Percentiles rank a stretch among this genome's conserved stretches.
Conservation (phyloP, 2,113 vertebrate species). For the Leptobrachium leishanense region DNA sequence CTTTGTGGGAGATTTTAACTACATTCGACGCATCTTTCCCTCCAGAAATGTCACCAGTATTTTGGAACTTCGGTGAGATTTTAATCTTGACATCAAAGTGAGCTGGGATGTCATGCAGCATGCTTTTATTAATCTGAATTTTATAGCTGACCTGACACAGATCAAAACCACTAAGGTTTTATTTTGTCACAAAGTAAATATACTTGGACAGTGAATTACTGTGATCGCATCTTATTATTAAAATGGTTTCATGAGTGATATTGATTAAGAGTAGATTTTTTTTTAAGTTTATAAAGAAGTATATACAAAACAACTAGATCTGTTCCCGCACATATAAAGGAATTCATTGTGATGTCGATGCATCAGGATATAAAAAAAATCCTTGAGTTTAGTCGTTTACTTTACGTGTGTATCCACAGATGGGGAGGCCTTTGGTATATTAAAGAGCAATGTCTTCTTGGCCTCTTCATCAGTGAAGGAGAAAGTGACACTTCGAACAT, state of each 20-base stretch:
- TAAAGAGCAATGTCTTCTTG: slow-evolving; percentile 29
- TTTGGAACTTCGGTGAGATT: slow-evolving; percentile 88
- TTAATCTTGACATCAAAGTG: slow-evolving; percentile 40
- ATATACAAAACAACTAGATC: background rate
- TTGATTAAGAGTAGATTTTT: background rate
- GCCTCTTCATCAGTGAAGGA: slow-evolving; percentile 44
- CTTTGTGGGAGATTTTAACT: slow-evolving; percentile 97
- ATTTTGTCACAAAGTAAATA: slow-evolving; percentile 27
- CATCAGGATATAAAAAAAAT: slow-evolving; percentile 6
- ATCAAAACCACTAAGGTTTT: slow-evolving; percentile 41
- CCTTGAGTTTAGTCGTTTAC: background rate
- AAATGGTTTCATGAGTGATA: slow-evolving; percentile 17
- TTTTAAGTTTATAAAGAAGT: background rate
- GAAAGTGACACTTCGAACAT: slow-evolving; percentile 47
- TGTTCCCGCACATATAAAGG: background rate
- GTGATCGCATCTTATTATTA: slow-evolving; percentile 15
- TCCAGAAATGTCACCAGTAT: slow-evolving; percentile 96
- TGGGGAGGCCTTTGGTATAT: slow-evolving; percentile 31
- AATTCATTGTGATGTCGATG: background rate
- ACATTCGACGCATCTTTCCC: slow-evolving; percentile 91
- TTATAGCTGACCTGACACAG: slow-evolving; percentile 47
- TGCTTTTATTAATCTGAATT: slow-evolving; percentile 45
- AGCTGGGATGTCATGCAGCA: slow-evolving; percentile 43
- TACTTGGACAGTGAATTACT: slow-evolving; percentile 25
- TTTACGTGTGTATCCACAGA: slow-evolving; percentile 15